Evolutionary conservation across 2,888 invertebrate species (phyloP).

Genomic region (Ganaspis brasiliensis): DNA sequence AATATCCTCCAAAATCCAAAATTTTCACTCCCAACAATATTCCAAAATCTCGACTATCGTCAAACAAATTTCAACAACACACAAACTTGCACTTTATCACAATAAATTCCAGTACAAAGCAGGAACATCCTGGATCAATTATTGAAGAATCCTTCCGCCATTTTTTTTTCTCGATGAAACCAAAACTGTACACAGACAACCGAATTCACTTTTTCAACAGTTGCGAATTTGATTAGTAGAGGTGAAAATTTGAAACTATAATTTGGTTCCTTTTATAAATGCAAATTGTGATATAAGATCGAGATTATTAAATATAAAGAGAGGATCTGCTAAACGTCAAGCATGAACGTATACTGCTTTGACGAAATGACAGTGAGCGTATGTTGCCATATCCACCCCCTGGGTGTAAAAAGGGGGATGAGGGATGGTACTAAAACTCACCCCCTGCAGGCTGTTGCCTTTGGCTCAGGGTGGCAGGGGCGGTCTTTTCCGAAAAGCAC

Average conservation of each 20-base stretch:
- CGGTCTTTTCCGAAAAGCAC: constrained; percentile 42
- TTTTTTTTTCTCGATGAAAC: neutral
- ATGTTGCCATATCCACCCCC: constrained; percentile 38
- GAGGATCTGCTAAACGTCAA: constrained; percentile 27
- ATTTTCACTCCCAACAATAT: neutral
- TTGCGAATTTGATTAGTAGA: neutral
- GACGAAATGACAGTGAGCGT: constrained; percentile 36
- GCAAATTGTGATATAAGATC: neutral
- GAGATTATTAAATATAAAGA: neutral
- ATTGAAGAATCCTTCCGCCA: constrained; percentile 31
- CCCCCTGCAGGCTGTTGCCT: constrained; percentile 49
- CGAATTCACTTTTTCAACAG: neutral
- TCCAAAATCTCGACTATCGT: neutral
- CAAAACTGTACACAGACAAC: neutral
- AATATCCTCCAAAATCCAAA: constrained; percentile 5
- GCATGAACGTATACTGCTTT: constrained; percentile 39
- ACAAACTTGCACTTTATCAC: constrained; percentile 18
- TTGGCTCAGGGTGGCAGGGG: constrained; percentile 43
- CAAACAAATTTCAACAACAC: neutral
- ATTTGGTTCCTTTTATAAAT: neutral
- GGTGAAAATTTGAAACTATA: no score
- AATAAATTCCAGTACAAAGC: constrained; percentile 45
- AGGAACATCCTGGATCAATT: constrained; percentile 52
- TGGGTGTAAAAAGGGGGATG: constrained; percentile 41
- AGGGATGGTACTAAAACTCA: constrained; percentile 53